Evolutionary conservation across 1,140 invertebrate genomes (phyloP).

Genomic region (Schlechtendalia chinensis): DNA sequence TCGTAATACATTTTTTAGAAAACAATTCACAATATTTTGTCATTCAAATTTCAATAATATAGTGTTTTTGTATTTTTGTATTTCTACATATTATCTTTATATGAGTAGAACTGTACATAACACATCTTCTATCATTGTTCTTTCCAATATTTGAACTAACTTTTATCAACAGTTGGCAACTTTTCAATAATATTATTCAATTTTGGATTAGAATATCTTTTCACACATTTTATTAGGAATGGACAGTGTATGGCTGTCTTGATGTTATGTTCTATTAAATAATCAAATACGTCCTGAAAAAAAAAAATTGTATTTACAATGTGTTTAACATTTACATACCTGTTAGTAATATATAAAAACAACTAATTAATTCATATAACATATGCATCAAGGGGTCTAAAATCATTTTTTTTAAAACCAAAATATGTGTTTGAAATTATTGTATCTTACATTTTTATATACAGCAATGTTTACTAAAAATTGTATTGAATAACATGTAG

Average conservation of each 20-base stretch:
- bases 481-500: no score
- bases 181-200: conserved; percentile 4
- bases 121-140: not conserved
- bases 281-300: conserved; percentile 57
- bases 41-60: conserved; percentile 38
- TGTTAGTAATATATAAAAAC: not conserved
- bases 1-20: conserved; percentile 53
- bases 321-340: not conserved
- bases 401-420: no score
- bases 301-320: not conserved
- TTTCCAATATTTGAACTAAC: not conserved
- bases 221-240: not conserved
- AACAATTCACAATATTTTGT: no score
- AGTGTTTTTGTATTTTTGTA: no score
- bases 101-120: not conserved
- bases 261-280: not conserved
- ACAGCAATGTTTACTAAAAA: no score
- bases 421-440: no score
- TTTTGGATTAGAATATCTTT: not conserved
- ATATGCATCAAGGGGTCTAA: no score
- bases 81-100: not conserved
- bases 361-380: not conserved
- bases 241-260: conserved; percentile 17
- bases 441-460: no score
- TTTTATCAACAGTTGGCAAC: not conserved